Percentiles rank a stretch among this genome's conserved stretches.
Conservation (phyloP, 1,140 invertebrate species). For the Macrobrachium nipponense region DNA sequence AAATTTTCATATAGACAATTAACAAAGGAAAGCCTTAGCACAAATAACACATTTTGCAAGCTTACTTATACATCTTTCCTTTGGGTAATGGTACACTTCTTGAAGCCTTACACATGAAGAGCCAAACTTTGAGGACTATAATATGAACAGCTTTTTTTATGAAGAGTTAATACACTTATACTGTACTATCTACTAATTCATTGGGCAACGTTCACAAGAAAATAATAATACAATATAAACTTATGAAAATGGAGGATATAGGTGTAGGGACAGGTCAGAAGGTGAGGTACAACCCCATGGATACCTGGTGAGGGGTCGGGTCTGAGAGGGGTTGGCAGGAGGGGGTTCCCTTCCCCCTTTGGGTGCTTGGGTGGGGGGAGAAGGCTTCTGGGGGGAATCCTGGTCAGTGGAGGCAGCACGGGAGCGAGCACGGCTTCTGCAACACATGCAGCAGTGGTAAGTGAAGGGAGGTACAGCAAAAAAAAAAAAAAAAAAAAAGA, state of each 20-base stretch:
- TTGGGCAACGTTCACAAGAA: neutral
- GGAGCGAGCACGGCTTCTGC: slow-evolving; percentile 62
- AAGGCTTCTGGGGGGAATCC: slow-evolving; percentile 59
- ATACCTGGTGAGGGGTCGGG: slow-evolving; percentile 57
- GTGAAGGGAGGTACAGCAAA: slow-evolving; percentile 37
- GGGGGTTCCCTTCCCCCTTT: slow-evolving; percentile 52
- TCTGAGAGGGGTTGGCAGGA: slow-evolving; percentile 58
- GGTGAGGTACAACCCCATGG: slow-evolving; percentile 48
- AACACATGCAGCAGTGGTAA: slow-evolving; percentile 53
- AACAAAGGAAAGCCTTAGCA: too few relatives aligned
- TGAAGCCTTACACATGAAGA: neutral
- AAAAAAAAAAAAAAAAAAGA: slow-evolving; percentile 33
- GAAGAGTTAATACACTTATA: neutral
- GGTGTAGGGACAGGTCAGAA: slow-evolving; percentile 31
- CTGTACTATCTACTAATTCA: too few relatives aligned
- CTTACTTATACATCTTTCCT: too few relatives aligned
- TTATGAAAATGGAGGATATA: slow-evolving; percentile 13
- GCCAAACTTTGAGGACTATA: neutral
- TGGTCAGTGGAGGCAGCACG: slow-evolving; percentile 62
- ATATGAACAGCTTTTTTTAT: neutral
- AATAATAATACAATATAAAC: neutral
- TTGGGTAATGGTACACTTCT: too few relatives aligned
- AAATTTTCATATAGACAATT: too few relatives aligned
- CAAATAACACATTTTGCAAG: too few relatives aligned
- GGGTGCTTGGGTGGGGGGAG: slow-evolving; percentile 49